Conservation (phyloP, 2,113 vertebrate species). For the Hemiprocne comata region DNA sequence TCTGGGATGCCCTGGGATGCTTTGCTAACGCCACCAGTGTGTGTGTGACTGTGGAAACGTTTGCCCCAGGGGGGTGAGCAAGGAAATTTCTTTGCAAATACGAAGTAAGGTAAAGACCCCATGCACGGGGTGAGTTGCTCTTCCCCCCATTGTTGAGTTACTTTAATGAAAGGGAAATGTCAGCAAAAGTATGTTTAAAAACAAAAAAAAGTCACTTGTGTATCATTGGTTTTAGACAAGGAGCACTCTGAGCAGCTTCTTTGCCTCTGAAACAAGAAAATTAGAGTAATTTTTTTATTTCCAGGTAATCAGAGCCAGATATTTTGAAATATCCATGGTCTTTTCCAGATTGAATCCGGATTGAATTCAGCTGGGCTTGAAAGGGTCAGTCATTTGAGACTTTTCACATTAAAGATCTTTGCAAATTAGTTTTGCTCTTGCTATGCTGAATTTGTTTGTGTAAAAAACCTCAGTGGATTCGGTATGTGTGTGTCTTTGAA, state of each 20-base stretch:
- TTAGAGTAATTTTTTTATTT: not conserved
- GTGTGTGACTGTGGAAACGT: not conserved
- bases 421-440: constrained; percentile 43
- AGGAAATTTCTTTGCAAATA: constrained; percentile 10
- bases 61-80: not conserved
- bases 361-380: constrained; percentile 22
- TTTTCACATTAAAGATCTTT: not conserved
- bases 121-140: not conserved
- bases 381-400: not conserved
- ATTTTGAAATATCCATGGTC: not conserved
- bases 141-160: constrained; percentile 21
- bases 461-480: constrained; percentile 3
- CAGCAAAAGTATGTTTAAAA: not conserved
- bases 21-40: not conserved
- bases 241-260: not conserved
- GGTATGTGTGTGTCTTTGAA: constrained; percentile 26
- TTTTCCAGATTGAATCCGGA: not conserved
- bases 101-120: constrained; percentile 34
- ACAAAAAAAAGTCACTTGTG: not conserved
- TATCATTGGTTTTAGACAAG: not conserved
- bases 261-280: not conserved
- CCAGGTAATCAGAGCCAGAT: not conserved
- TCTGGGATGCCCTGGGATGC: not conserved
- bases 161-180: constrained; percentile 33
- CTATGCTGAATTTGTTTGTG: constrained; percentile 47